Evolutionary conservation across 2,888 invertebrate genomes (phyloP).

Genomic region (Myopa testacea): DNA sequence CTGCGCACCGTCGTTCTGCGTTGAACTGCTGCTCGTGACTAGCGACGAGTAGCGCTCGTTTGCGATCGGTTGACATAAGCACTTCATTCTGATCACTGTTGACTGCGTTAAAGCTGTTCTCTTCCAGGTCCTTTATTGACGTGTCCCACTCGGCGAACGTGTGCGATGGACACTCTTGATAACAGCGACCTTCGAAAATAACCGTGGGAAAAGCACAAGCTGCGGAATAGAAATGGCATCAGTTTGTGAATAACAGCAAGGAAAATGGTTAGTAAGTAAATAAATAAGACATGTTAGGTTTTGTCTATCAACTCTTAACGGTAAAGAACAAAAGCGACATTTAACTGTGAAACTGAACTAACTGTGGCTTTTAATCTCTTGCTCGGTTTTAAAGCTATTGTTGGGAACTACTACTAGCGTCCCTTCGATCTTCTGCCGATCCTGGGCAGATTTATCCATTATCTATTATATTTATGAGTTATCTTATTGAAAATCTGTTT

Average conservation of each 20-base stretch:
- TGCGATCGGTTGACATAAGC: constrained; percentile 57
- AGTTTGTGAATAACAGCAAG: constrained; percentile 10
- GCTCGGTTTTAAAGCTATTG: too few relatives aligned
- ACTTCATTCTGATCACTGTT: constrained; percentile 43
- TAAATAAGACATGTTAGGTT: not conserved
- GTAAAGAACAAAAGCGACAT: too few relatives aligned
- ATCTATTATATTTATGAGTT: too few relatives aligned
- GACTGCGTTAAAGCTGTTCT: not conserved
- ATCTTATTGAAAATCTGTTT: too few relatives aligned
- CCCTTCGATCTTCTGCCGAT: too few relatives aligned
- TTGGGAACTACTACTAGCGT: too few relatives aligned
- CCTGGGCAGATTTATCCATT: too few relatives aligned
- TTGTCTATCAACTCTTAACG: too few relatives aligned
- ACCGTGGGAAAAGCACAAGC: constrained; percentile 62
- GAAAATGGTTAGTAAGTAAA: not conserved
- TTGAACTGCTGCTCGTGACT: constrained; percentile 36
- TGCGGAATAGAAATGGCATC: constrained; percentile 43
- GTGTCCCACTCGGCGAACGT: constrained; percentile 49
- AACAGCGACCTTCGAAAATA: constrained; percentile 63
- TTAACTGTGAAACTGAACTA: too few relatives aligned
- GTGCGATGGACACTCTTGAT: constrained; percentile 61
- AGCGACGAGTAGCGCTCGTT: constrained; percentile 37
- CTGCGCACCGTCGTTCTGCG: constrained; percentile 51
- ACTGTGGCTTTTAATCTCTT: too few relatives aligned
- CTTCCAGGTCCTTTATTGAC: too few relatives aligned